phyloP scores from a whole-genome alignment of 2,888 invertebrate genomes.

The Sympetrum striolatum region DNA sequence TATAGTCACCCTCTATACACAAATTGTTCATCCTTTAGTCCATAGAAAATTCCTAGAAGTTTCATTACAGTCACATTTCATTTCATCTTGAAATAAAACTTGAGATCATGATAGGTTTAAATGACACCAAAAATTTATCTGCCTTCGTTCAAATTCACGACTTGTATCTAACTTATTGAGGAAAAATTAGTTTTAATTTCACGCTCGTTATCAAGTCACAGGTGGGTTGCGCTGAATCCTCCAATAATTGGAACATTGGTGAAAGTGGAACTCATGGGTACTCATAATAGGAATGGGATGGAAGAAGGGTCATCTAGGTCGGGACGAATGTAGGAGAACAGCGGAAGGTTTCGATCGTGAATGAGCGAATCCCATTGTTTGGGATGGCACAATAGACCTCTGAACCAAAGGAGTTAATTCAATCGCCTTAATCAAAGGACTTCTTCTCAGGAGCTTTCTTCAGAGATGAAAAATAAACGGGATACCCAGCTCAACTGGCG shows the following conservation, averaged over 20 bases:
- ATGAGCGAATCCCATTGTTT: neutral
- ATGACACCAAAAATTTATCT: too few relatives aligned
- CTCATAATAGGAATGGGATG: neutral
- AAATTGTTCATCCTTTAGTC: too few relatives aligned
- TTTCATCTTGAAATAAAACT: too few relatives aligned
- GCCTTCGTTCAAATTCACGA: too few relatives aligned
- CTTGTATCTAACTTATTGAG: too few relatives aligned
- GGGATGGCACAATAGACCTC: neutral
- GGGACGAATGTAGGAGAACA: neutral
- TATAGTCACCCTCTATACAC: too few relatives aligned
- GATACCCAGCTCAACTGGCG: neutral
- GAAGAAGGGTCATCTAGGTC: neutral
- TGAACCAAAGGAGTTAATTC: neutral
- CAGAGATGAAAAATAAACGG: neutral
- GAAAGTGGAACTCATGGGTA: neutral
- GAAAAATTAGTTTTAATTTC: too few relatives aligned
- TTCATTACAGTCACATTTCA: too few relatives aligned
- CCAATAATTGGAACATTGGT: neutral
- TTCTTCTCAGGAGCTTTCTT: neutral
- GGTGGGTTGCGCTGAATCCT: too few relatives aligned
- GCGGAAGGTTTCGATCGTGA: neutral
- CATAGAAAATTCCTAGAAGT: too few relatives aligned
- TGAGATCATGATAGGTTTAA: too few relatives aligned
- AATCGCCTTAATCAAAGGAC: neutral
- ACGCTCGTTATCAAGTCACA: too few relatives aligned